These are phyloP conservation scores for Triops cancriformis DNA, from an alignment of 1,140 invertebrate genomes.

Conservation along the genomic window DNA sequence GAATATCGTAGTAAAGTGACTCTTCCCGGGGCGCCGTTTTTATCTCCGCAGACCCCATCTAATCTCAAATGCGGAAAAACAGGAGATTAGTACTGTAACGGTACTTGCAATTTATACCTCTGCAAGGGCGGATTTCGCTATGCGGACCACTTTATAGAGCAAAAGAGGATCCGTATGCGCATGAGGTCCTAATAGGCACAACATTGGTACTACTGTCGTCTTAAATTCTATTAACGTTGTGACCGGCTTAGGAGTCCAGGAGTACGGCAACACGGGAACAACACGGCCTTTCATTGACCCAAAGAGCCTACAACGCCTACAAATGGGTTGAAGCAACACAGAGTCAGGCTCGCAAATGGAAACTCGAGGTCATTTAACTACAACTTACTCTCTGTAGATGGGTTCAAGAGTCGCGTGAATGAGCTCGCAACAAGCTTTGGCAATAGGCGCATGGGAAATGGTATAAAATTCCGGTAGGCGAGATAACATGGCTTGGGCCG, in stretches of 20 bases:
- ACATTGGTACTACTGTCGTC: conserved; percentile 73
- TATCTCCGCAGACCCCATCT: conserved; percentile 28
- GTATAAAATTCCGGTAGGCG: conserved; percentile 73
- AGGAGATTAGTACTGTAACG: neutral
- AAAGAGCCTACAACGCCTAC: neutral
- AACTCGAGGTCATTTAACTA: neutral
- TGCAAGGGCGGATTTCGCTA: conserved; percentile 47
- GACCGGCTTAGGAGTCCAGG: conserved; percentile 51
- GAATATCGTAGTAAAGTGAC: conserved; percentile 63
- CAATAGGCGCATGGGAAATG: conserved; percentile 67
- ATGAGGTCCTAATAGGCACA: conserved; percentile 76
- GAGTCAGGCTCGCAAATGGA: neutral
- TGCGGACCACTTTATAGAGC: conserved; percentile 72
- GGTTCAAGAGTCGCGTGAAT: conserved; percentile 79
- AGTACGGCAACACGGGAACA: conserved; percentile 38
- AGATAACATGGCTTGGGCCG: conserved; percentile 66
- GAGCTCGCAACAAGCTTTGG: conserved; percentile 65
- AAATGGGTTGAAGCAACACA: neutral
- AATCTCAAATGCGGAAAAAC: neutral
- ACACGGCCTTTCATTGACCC: neutral
- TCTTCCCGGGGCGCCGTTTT: conserved; percentile 35
- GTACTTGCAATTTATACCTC: conserved; percentile 35
- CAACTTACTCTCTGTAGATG: conserved; percentile 64
- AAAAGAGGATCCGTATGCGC: conserved; percentile 77
- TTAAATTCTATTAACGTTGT: conserved; percentile 61